Percentiles rank a stretch among this genome's conserved stretches.
These are phyloP conservation scores for Stictocephala bisonia DNA, from an alignment of 2,888 invertebrate genomes.

Conservation along the genomic window DNA sequence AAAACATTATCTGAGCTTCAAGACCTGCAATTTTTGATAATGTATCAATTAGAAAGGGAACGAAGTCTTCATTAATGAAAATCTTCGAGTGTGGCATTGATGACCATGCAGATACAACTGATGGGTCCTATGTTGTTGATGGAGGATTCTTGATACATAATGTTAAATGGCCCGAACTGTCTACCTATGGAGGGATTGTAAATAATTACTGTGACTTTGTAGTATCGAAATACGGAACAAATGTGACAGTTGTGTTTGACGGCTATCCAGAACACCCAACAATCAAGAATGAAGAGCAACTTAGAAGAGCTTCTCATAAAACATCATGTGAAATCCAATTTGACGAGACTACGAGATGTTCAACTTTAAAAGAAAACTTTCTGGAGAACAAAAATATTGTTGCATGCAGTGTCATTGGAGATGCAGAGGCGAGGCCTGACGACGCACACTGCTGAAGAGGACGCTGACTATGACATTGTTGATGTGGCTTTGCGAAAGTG, in stretches of 20 bases:
- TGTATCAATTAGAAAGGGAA: constrained; percentile 19
- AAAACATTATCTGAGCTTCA: background rate
- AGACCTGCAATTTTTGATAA: constrained; percentile 19
- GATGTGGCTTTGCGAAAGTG: background rate
- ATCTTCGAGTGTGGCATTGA: background rate
- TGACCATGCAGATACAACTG: background rate
- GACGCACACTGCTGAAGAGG: background rate
- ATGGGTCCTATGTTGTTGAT: background rate
- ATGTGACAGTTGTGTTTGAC: background rate
- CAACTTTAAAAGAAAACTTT: background rate
- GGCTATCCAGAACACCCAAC: background rate
- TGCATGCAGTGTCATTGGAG: background rate
- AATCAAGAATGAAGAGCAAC: constrained; percentile 10
- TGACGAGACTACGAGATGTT: background rate
- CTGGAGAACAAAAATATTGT: background rate
- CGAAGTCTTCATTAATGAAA: constrained; percentile 15
- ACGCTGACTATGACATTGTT: constrained; percentile 1
- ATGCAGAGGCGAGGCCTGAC: background rate
- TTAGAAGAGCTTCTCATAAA: background rate
- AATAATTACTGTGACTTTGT: background rate
- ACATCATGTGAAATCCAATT: background rate
- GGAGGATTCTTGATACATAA: background rate
- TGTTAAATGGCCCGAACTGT: background rate
- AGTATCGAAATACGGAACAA: background rate
- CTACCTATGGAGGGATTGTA: background rate